A percentile compares a stretch with the other conserved stretches of the same genome.
These are phyloP conservation scores for Atrichornis clamosus DNA, from an alignment of 2,113 vertebrate species.

Conservation along the genomic window DNA sequence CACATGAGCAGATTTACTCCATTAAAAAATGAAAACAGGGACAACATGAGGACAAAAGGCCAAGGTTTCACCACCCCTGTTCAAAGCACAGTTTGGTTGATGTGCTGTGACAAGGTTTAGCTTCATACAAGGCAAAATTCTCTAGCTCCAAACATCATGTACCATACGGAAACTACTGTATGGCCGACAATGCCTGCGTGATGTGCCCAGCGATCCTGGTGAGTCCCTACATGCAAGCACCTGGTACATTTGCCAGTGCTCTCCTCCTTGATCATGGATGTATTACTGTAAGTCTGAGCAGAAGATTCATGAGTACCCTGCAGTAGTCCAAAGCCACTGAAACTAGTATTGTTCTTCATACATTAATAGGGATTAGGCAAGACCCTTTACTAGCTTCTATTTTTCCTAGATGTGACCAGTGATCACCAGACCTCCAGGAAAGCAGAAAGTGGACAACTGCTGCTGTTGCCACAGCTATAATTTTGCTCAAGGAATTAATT, in stretches of 20 bases:
- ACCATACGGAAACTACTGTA: background rate
- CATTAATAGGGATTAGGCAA: background rate
- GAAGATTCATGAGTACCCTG: background rate
- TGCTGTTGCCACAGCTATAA: background rate
- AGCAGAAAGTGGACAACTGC: background rate
- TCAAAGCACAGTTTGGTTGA: background rate
- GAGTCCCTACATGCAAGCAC: background rate
- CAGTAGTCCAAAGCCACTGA: background rate
- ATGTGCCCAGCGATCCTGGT: background rate
- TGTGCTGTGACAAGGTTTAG: background rate
- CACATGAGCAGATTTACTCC: background rate
- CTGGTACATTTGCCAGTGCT: background rate
- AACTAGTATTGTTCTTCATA: background rate
- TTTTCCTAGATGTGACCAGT: background rate
- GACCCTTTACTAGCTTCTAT: background rate
- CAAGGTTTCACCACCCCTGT: background rate
- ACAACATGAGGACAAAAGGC: background rate
- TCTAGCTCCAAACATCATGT: background rate
- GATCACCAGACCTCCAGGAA: background rate
- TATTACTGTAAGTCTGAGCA: background rate
- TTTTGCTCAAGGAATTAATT: background rate
- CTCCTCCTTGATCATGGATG: background rate
- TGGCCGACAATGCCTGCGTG: background rate
- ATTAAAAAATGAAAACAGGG: background rate
- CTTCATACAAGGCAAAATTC: background rate